Evolutionary conservation across 53 echinoderm and acorn worm species (phyloP).

Genomic region (Henricia sp.): DNA sequence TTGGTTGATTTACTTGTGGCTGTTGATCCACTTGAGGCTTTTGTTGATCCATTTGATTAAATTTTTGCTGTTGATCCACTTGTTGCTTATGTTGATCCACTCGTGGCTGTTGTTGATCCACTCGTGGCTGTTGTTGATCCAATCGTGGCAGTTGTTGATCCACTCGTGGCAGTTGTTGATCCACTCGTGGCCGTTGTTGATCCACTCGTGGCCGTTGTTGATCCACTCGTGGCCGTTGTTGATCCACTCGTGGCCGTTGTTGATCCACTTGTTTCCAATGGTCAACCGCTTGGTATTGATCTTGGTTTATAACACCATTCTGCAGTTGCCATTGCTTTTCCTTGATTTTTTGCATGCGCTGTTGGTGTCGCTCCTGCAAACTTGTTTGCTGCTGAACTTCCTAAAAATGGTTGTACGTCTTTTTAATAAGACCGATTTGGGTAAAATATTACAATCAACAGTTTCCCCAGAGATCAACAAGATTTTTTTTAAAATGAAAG

Average conservation of each 20-base stretch:
- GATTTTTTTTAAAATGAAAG: too few relatives aligned
- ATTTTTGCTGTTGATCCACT: neutral
- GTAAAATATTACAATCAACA: too few relatives aligned
- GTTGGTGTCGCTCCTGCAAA: constrained; percentile 20
- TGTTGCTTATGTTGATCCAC: neutral
- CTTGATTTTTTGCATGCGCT: neutral
- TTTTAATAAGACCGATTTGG: too few relatives aligned
- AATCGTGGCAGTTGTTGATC: neutral
- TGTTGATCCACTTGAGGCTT: constrained; percentile 21
- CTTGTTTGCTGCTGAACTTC: constrained; percentile 17
- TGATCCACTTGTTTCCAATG: neutral
- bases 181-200: constrained; percentile 1
- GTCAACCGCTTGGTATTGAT: neutral
- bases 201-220: neutral
- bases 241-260: constrained; percentile 10
- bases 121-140: neutral
- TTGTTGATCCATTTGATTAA: neutral
- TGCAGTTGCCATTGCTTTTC: constrained; percentile 32
- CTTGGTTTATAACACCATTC: neutral
- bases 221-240: neutral
- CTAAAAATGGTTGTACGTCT: constrained; percentile 4
- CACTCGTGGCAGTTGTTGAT: constrained; percentile 26
- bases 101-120: neutral
- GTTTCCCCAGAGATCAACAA: too few relatives aligned
- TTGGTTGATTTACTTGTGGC: neutral